Evolutionary conservation across 2,888 invertebrate species (phyloP), one percentile per base, ranked within the genome.

Genomic region (Antitype chi): DNA sequence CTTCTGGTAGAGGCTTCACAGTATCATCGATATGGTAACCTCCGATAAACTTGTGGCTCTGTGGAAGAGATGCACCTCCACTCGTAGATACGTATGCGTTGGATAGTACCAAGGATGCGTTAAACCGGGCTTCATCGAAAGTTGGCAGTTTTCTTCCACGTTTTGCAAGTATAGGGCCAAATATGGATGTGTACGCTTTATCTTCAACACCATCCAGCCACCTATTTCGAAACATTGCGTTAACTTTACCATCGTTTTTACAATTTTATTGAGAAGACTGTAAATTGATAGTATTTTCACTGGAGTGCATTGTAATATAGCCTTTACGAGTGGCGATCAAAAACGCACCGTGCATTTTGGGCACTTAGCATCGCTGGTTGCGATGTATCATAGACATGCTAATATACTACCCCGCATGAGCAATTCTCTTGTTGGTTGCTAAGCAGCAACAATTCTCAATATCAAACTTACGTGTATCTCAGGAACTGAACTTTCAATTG

Each of bases 11-110:
- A 17, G 94, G 93, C 55, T 90, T 87, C 5, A 91, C 70, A 4
- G 90, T 78, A 13, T 90, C 85, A 4, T 93, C 88, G 49, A 95
- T 93, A 68, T 95, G 94, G 70, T 93, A 95, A 20, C 95, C 95
- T 43, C 91, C 94, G 55, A 95, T 87, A 8, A 89, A 73, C 70
- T 91, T 93, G 72, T 92, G 94, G 63, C 85, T 93, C 59, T 92
- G 93, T 0, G 95, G 95, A 15, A 95, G 63, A 6, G 88, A 85
- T 1, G 87, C 80, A 0, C 91, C 82, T 7, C 81, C 81, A 4
- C 93, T 93, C 6, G 91, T 74, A 0, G 93, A 92, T 0, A 91
- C 88, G 47, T 95, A 93, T 0, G 95, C 93, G 70, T 91, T 94
- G 2, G 92, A 93, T 4, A 95, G 81, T 32, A 94, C 80, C 28